phyloP scores from a whole-genome alignment of 2,113 vertebrate genomes.

The Phalacrocorax carbo region DNA sequence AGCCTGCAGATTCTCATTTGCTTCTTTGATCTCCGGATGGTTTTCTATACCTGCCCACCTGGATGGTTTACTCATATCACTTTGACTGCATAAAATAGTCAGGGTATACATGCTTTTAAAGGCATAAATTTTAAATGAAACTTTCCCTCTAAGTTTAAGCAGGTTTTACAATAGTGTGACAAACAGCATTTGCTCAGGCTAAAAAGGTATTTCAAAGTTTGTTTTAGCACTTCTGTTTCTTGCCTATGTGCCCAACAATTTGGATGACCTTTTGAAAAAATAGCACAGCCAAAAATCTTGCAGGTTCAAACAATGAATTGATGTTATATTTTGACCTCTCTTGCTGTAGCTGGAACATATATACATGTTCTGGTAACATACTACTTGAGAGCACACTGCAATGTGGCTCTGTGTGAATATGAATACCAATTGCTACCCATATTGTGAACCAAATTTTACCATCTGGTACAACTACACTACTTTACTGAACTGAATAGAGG shows the following conservation, averaged over 20 bases:
- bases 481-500: background rate
- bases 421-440: background rate
- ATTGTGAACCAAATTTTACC: conserved; percentile 53
- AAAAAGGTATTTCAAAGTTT: background rate
- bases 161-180: background rate
- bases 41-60: background rate
- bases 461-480: conserved; percentile 21
- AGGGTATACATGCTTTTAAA: background rate
- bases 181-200: background rate
- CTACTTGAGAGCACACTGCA: background rate
- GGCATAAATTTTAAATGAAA: background rate
- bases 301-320: background rate
- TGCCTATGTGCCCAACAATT: background rate
- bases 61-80: background rate
- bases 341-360: background rate
- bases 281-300: background rate
- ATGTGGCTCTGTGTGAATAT: background rate
- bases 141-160: background rate
- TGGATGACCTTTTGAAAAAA: background rate
- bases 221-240: background rate
- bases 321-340: background rate
- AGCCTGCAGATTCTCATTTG: background rate
- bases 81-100: background rate
- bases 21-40: background rate
- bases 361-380: background rate